A percentile compares a stretch with the other conserved stretches of the same genome.
These are phyloP conservation scores for Neocloeon triangulifer DNA, from an alignment of 1,140 invertebrate species.

Conservation along the genomic window DNA sequence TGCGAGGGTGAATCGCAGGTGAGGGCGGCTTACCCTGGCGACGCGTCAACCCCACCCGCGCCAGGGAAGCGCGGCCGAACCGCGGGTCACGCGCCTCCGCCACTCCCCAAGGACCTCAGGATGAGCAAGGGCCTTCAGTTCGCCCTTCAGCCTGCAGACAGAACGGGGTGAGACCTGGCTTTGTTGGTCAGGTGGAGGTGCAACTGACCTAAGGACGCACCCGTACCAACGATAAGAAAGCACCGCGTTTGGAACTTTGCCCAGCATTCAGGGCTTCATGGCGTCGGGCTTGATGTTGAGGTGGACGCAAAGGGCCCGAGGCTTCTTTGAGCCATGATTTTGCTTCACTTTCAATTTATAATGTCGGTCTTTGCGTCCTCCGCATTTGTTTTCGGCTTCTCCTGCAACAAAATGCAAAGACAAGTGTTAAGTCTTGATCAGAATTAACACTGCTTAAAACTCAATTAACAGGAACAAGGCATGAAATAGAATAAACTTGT, in stretches of 20 bases:
- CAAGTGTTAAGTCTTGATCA: too few relatives aligned
- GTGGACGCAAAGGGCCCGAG: constrained; percentile 66
- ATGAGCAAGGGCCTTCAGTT: constrained; percentile 70
- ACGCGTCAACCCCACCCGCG: too few relatives aligned
- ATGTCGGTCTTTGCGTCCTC: constrained; percentile 93
- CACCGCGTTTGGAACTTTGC: constrained; percentile 47
- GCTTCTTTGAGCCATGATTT: constrained; percentile 78
- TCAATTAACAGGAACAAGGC: too few relatives aligned
- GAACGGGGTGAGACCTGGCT: neutral
- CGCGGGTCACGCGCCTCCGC: too few relatives aligned
- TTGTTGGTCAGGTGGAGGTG: neutral
- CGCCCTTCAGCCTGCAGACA: constrained; percentile 80
- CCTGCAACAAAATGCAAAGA: too few relatives aligned
- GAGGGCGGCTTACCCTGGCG: too few relatives aligned
- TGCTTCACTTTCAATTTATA: constrained; percentile 81
- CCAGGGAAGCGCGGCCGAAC: too few relatives aligned
- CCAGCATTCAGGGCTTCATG: constrained; percentile 96
- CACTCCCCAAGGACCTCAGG: too few relatives aligned
- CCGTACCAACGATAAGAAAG: too few relatives aligned
- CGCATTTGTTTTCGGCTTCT: constrained; percentile 89
- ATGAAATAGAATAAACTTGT: too few relatives aligned
- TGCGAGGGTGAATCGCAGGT: too few relatives aligned
- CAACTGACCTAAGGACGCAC: constrained; percentile 71
- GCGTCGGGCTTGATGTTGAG: constrained; percentile 89
- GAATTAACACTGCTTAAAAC: too few relatives aligned